Conservation (phyloP, 2,113 vertebrate species). For the Dipodomys merriami region DNA sequence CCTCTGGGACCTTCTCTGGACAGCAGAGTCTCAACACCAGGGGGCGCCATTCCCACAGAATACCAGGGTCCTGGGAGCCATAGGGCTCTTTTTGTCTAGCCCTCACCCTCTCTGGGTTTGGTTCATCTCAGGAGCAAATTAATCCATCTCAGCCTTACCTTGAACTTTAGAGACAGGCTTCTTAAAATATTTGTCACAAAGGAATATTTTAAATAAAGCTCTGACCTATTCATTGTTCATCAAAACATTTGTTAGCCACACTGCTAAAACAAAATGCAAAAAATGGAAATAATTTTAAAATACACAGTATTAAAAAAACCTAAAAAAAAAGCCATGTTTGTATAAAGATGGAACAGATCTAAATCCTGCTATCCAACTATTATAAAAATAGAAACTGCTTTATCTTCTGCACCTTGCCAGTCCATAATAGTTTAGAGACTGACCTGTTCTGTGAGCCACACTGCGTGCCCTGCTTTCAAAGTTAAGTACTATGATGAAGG, state of each 20-base stretch:
- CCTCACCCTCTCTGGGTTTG: neutral
- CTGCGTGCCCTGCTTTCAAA: too few relatives aligned
- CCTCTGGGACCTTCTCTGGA: too few relatives aligned
- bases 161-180: neutral
- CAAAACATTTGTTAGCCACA: neutral
- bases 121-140: neutral
- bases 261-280: neutral
- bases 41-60: neutral
- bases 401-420: neutral
- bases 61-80: neutral
- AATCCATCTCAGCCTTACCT: neutral
- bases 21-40: conserved; percentile 5
- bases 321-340: neutral
- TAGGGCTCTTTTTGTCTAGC: neutral
- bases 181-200: conserved; percentile 13
- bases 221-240: neutral
- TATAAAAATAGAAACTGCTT: neutral
- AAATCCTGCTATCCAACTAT: neutral
- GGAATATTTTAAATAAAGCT: conserved; percentile 14
- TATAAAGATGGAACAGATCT: neutral
- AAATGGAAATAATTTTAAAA: neutral
- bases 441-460: rapidly evolving
- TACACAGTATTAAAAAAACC: neutral
- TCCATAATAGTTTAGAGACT: neutral
- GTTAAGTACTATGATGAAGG: too few relatives aligned